A percentile compares a stretch with the other conserved stretches of the same genome.
These are phyloP conservation scores for Mesoligia furuncula DNA, from an alignment of 2,888 invertebrate genomes.

Conservation along the genomic window DNA sequence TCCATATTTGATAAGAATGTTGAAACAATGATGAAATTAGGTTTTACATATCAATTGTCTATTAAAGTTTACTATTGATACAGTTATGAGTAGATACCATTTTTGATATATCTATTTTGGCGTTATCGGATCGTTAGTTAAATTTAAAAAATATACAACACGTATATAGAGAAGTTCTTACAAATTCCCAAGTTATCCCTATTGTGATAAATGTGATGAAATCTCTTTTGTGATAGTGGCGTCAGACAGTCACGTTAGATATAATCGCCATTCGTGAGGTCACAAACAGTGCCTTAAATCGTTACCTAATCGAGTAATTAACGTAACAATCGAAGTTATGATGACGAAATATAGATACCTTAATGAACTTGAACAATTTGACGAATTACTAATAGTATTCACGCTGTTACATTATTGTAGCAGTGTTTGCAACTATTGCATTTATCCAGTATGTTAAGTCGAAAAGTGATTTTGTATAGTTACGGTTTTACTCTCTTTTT, in stretches of 20 bases:
- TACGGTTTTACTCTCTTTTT: conserved; percentile 81
- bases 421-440: conserved; percentile 85
- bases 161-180: conserved; percentile 68
- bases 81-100: conserved; percentile 61
- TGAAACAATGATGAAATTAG: conserved; percentile 61
- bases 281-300: conserved; percentile 77
- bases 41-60: conserved; percentile 72
- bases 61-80: conserved; percentile 66
- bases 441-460: conserved; percentile 86
- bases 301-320: conserved; percentile 81
- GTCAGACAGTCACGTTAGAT: conserved; percentile 87
- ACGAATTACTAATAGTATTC: conserved; percentile 83
- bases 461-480: conserved; percentile 86
- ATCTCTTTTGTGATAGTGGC: conserved; percentile 89
- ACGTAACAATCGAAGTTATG: conserved; percentile 68
- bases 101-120: conserved; percentile 65
- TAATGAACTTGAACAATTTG: conserved; percentile 75
- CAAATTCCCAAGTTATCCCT: conserved; percentile 81
- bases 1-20: conserved; percentile 70
- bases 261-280: conserved; percentile 80
- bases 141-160: conserved; percentile 62
- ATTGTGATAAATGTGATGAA: conserved; percentile 89
- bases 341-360: conserved; percentile 72
- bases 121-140: conserved; percentile 63
- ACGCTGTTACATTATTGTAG: conserved; percentile 77